A percentile compares a stretch with the other conserved stretches of the same genome.
These are phyloP conservation scores for Apomyelois bistriatella DNA, from an alignment of 2,888 invertebrate genomes.

Conservation along the genomic window DNA sequence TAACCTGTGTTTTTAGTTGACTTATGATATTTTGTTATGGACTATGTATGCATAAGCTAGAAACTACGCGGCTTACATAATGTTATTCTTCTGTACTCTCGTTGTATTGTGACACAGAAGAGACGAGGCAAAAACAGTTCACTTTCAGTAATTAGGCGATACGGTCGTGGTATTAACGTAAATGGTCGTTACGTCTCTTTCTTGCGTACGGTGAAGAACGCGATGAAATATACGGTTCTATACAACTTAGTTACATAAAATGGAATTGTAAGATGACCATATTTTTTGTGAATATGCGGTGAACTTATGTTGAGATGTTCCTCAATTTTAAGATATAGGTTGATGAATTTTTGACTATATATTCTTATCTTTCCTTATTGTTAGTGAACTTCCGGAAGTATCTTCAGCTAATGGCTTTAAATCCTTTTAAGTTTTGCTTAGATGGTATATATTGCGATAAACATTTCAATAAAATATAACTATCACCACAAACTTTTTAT, in stretches of 20 bases:
- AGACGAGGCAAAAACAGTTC: slow-evolving; percentile 35
- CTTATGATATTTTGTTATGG: too few species aligned
- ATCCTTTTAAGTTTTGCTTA: too few species aligned
- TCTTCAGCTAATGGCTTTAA: too few species aligned
- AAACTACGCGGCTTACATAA: not conserved
- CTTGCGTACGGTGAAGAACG: slow-evolving; percentile 30
- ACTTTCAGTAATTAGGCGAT: slow-evolving; percentile 57
- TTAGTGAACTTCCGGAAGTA: too few species aligned
- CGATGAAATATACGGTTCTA: not conserved
- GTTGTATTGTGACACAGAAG: not conserved
- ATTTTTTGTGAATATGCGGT: not conserved
- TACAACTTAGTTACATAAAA: not conserved
- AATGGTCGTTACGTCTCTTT: slow-evolving; percentile 45
- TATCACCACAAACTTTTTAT: too few species aligned
- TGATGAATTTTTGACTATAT: too few species aligned
- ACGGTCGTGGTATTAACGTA: slow-evolving; percentile 56
- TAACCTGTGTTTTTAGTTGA: too few species aligned
- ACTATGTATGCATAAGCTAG: not conserved
- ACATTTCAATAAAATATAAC: too few species aligned
- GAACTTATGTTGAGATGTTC: too few species aligned
- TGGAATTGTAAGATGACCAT: not conserved
- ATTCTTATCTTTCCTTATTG: too few species aligned
- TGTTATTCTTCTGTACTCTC: not conserved
- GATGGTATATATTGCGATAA: too few species aligned
- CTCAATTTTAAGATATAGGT: too few species aligned